These are phyloP conservation scores for Coregonus suidteri DNA, from an alignment of 2,797 vertebrate genomes.

Conservation along the genomic window DNA sequence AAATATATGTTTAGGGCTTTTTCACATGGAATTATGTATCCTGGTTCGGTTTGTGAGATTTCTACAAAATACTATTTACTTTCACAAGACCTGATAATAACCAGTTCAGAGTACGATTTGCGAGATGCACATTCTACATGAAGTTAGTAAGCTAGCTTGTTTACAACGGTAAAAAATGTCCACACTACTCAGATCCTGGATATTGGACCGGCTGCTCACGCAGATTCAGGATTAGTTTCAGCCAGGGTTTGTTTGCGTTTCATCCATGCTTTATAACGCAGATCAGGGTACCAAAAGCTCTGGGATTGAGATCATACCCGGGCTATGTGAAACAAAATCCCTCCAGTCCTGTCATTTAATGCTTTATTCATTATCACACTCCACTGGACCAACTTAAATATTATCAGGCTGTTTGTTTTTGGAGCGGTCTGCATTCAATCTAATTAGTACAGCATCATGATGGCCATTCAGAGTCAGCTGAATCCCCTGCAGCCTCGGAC, in stretches of 20 bases:
- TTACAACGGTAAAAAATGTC: no score
- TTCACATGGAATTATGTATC: no score
- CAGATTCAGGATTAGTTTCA: background rate
- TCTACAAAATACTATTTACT: no score
- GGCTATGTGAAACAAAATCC: background rate
- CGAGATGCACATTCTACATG: no score
- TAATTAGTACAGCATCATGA: constrained; percentile 73
- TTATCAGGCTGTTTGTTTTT: constrained; percentile 75
- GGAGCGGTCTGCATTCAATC: constrained; percentile 74
- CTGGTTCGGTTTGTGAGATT: no score
- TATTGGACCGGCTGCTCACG: background rate
- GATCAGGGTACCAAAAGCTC: background rate
- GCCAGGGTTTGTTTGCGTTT: background rate
- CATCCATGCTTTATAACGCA: background rate
- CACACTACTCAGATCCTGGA: background rate
- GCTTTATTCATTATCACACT: constrained; percentile 49
- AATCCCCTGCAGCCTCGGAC: constrained; percentile 75
- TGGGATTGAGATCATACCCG: background rate
- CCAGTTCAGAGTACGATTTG: no score
- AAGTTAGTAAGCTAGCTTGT: no score
- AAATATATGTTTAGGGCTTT: no score
- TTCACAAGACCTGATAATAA: no score
- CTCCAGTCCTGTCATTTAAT: constrained; percentile 14
- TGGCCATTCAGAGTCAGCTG: constrained; percentile 66
- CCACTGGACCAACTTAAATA: constrained; percentile 52